Base-by-base conservation (phyloP, 1,140 invertebrate species). In the Lasioglossum baleicum region DNA sequence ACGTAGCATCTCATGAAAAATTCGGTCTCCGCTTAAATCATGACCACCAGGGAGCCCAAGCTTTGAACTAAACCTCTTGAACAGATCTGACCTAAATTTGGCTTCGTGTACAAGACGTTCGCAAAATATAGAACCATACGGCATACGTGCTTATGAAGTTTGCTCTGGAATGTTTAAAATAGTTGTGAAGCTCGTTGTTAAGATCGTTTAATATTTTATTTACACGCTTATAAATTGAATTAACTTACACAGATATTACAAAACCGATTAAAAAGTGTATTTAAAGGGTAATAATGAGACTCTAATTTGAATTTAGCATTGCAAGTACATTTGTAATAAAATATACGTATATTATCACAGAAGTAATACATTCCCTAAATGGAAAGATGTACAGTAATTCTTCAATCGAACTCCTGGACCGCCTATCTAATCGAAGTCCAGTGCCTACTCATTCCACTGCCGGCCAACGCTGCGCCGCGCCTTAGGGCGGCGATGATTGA, bases 271-370 rank as follows among this genome's bases (percentile, higher is more conserved):
- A 7, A 75, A 65, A 70, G 66, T 56, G 58, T 61, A 8, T 64
- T 60, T 68, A 7, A 60, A 75, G 42, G 60, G 5, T 51, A 68
- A 56, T 44, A 76, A 69, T 44, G 1, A 69, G 15, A 26, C 58
- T 44, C 31, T 53, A 72, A 44, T 72, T 20, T 56, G 44, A 35
- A 73, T 15, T 48, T n/a, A 80, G 31, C 68, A 65, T 17, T 63
- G 26, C 51, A 17, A 67, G 22, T 65, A 44, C 22, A 65, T 66
- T 78, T 35, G n/a, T 10, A 66, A 3, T 51, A 42, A 74, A 35
- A 66, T n/a, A 26, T 7, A 35, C 10, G 48, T 44, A 40, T 40
- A 61, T 42, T 80, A 80, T 80, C 77, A 74, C 71, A 80, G 77
- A 67, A 80, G 11, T 61, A 48, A 51, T 56, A 31, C 11, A 74